Percentiles rank a stretch among this genome's conserved stretches.
phyloP scores from a whole-genome alignment of 1,140 invertebrate genomes.

The Drosophila dunni region DNA sequence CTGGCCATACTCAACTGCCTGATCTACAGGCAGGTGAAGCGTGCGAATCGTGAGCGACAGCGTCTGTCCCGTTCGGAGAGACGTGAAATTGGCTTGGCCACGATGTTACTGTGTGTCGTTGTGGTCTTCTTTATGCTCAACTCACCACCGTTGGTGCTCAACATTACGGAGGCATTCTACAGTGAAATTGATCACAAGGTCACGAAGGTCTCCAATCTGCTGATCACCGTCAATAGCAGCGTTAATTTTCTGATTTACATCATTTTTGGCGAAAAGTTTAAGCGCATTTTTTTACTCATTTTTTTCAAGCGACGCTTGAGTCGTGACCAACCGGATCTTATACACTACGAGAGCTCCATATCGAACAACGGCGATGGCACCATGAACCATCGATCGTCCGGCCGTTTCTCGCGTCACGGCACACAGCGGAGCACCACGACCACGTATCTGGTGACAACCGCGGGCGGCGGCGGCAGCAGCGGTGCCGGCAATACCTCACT shows the following conservation, averaged over 20 bases:
- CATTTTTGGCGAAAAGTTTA: conserved; percentile 98
- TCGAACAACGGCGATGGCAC: conserved; percentile 90
- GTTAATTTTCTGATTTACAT: conserved; percentile 99
- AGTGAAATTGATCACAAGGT: conserved; percentile 89
- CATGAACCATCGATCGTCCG: conserved; percentile 87
- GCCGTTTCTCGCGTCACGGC: conserved; percentile 88
- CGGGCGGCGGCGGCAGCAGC: conserved; percentile 81
- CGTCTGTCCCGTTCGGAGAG: conserved; percentile 91
- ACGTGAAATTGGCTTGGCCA: conserved; percentile 94
- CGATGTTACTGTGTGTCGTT: conserved; percentile 97
- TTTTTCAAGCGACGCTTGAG: conserved; percentile 90
- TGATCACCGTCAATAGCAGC: conserved; percentile 98
- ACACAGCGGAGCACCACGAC: conserved; percentile 86
- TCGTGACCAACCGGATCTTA: conserved; percentile 89
- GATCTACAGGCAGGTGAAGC: conserved; percentile 94
- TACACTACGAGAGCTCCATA: conserved; percentile 92
- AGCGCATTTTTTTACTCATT: conserved; percentile 93
- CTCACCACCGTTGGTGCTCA: conserved; percentile 94
- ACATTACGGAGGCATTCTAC: conserved; percentile 93
- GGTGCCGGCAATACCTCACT: conserved; percentile 84
- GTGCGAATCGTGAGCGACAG: conserved; percentile 93
- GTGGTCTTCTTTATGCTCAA: conserved; percentile 98
- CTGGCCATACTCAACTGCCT: conserved; percentile 94
- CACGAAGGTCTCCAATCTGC: conserved; percentile 94
- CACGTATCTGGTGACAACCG: conserved; percentile 70